Evolutionary conservation across 2,888 invertebrate species (phyloP).

Genomic region (Zaprionus bogoriensis): DNA sequence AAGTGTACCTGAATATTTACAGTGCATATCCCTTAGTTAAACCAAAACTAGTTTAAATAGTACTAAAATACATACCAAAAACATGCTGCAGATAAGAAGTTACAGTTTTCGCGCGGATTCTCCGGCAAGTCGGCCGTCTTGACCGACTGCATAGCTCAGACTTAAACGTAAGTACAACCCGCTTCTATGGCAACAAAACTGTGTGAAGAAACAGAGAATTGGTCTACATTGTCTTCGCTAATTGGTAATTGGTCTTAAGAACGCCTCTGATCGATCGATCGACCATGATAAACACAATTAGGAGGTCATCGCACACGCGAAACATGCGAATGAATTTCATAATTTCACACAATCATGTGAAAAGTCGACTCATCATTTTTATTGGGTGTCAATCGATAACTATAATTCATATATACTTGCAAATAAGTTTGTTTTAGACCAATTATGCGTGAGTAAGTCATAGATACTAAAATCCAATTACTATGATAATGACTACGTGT

Average conservation of each 20-base stretch:
- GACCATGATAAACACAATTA: background rate
- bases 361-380: background rate
- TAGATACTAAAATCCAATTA: too few species aligned
- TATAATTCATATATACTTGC: background rate
- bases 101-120: slow-evolving; percentile 85
- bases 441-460: background rate
- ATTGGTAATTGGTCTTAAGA: slow-evolving; percentile 25
- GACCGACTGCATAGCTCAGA: slow-evolving; percentile 78
- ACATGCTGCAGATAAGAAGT: slow-evolving; percentile 86
- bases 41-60: background rate
- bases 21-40: background rate
- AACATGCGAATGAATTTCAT: slow-evolving; percentile 6
- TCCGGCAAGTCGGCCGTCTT: slow-evolving; percentile 83
- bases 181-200: background rate
- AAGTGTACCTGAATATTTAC: slow-evolving; percentile 87
- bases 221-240: background rate
- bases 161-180: background rate
- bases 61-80: slow-evolving; percentile 83
- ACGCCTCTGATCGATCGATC: slow-evolving; percentile 28
- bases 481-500: too few species aligned
- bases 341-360: slow-evolving; percentile 7
- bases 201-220: background rate
- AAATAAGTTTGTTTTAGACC: background rate
- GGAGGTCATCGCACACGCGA: background rate
- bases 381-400: background rate